Conservation (phyloP, 2,113 vertebrate genomes). For the Brachyhypopomus occidentalis region DNA sequence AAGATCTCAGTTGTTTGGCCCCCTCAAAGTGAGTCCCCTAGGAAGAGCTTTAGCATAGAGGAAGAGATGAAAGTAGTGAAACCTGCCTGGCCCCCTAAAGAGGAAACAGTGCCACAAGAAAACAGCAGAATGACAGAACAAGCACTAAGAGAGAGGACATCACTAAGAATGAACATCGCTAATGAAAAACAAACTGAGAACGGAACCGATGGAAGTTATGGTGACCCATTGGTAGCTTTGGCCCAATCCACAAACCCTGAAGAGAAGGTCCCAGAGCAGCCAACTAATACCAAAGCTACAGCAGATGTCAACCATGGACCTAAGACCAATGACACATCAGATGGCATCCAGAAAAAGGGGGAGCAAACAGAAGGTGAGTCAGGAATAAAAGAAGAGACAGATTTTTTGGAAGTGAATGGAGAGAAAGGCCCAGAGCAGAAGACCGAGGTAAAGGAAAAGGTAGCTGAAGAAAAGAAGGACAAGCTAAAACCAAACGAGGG, state of each 20-base stretch:
- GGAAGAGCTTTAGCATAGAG: conserved; percentile 78
- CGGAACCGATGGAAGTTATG: conserved; percentile 58
- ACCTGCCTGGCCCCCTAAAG: conserved; percentile 86
- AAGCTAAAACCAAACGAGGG: conserved; percentile 57
- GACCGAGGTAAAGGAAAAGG: conserved; percentile 40
- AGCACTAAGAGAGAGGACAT: conserved; percentile 11
- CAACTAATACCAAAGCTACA: conserved; percentile 4
- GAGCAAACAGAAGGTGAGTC: conserved; percentile 49
- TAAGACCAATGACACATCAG: conserved; percentile 49
- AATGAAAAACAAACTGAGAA: conserved; percentile 54
- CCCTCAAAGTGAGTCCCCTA: conserved; percentile 77
- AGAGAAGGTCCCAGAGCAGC: conserved; percentile 9
- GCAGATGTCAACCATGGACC: conserved; percentile 35
- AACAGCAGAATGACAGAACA: conserved; percentile 45
- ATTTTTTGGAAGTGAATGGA: conserved; percentile 33
- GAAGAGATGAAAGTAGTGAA: conserved; percentile 83
- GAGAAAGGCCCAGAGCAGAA: conserved; percentile 29
- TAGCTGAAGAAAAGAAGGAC: conserved; percentile 39
- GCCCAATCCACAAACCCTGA: conserved; percentile 30
- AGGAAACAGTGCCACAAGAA: conserved; percentile 48
- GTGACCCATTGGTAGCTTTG: neutral
- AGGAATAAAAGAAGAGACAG: conserved; percentile 42
- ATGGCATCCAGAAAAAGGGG: conserved; percentile 49
- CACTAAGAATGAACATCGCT: conserved; percentile 55
- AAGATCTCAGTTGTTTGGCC: conserved; percentile 94